Evolutionary conservation across 2,888 invertebrate genomes (phyloP).

Genomic region (Notodonta ziczac): DNA sequence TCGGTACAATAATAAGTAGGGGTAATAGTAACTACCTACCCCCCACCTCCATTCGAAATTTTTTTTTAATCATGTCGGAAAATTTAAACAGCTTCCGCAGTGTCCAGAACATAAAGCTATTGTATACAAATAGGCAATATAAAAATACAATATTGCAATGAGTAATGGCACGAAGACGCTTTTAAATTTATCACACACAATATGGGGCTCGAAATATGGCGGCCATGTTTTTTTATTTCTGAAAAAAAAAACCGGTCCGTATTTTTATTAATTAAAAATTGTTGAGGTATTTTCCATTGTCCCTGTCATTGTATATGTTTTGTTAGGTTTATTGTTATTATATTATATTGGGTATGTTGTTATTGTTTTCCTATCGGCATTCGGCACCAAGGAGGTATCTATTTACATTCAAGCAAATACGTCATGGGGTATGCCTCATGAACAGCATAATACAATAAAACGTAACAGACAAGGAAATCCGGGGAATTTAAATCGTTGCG

Average conservation of each 20-base stretch:
- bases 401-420: slow-evolving; percentile 5
- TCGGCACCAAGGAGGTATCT: not conserved
- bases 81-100: slow-evolving; percentile 66
- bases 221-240: slow-evolving; percentile 26
- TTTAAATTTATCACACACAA: slow-evolving; percentile 49
- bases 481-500: slow-evolving; percentile 50
- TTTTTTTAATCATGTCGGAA: slow-evolving; percentile 63
- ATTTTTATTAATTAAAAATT: no score
- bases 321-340: no score
- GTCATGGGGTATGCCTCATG: not conserved
- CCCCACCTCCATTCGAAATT: slow-evolving; percentile 35
- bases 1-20: slow-evolving; percentile 9
- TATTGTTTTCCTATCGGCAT: no score
- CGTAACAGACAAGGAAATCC: slow-evolving; percentile 41
- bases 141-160: slow-evolving; percentile 53
- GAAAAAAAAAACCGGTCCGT: not conserved
- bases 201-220: slow-evolving; percentile 30
- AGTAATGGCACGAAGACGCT: slow-evolving; percentile 46
- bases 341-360: no score
- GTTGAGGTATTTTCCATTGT: no score
- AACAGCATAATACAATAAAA: slow-evolving; percentile 38
- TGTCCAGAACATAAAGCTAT: slow-evolving; percentile 52
- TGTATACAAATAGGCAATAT: slow-evolving; percentile 56
- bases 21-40: slow-evolving; percentile 15
- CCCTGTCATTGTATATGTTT: no score